Evolutionary conservation across 2,888 invertebrate species (phyloP), one percentile per base, ranked within the genome.

Genomic region (Cylloceria caligata): DNA sequence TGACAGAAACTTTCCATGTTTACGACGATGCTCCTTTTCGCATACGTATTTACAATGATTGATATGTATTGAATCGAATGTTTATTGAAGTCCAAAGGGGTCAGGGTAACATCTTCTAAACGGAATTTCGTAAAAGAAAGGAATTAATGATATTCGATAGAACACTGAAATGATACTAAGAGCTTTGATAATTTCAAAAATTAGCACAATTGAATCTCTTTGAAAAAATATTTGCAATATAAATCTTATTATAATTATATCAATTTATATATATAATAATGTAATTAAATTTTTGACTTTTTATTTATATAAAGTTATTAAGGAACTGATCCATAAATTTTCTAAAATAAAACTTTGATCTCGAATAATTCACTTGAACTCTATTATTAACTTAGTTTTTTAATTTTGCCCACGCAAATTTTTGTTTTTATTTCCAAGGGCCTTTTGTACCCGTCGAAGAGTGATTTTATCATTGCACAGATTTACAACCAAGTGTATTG

Each of bases 1-100:
- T 21, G 21, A 55, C 49, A 49, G 69, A 57, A 55, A 57, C 27
- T 71, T 71, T 71, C 69, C 69, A 71, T 71, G 69, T 71, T 71
- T 71, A 71, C 69, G 39, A 64, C 39, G 42, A 64, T 64, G 24
- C 2, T 13, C 13, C 24, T 42, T 5, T 11, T 36, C 34, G 7
- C 9, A 52, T 24, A 34, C 16, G 21, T 36, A 16, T 36, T 34
- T 11, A 16, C 24, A 42, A 16, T 57, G 27, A 55, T 71, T 55
- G 55, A 57, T 27, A 39, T 34, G 49, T 34, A 68, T 30, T 42
- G 27, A 27, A 27, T 16, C 30, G 65, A 21, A 24, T 1, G 42
- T 3, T 45, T 27, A 65, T 42, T 39, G 24, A 13, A 21, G 13
- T 52, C 21, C 36, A 13, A 52, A 19, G 34, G 60, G 60, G 60